Evolutionary conservation across 2,888 invertebrate genomes (phyloP), one percentile per base, ranked within the genome.

Genomic region (Cephus pygmeus): DNA sequence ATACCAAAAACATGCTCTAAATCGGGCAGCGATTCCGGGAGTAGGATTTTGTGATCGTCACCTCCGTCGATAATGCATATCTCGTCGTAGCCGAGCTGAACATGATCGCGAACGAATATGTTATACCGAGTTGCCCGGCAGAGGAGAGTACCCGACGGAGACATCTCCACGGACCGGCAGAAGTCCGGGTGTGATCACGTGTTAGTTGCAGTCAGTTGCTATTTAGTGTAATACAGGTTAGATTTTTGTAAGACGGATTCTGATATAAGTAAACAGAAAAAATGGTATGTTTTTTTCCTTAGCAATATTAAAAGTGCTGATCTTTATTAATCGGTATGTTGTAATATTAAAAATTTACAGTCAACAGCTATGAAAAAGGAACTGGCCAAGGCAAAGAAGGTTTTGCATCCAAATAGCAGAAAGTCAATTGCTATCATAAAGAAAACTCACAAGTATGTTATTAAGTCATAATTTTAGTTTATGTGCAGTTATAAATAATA

Each of bases 381-480:
- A 81, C 79, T 86, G 69, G 81, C 76, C 34, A 90, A 90, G 80
- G 84, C 83, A 74, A 91, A 88, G 79, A 91, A 88, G 81, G 82
- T 89, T 77, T 76, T 88, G 6, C 97, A 97, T 92, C 97, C 97
- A 1, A 97, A 97, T 90, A 97, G 97, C 86, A 93, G 97, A 83
- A 97, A 96, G 92, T 96, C 96, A 0, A 93, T 94, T 81, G 95
- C 95, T 12, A 90, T 97, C 33, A 93, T 94, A 3, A 96, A 95
- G 89, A 95, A 96, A 91, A 92, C 94, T 11, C 94, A 95, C 83
- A 95, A 93, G 93, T 94, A 91, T 86, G 87, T 83, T 77, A 73
- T 69, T 77, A 12, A 56, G 75, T 73, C 34, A 76, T 34, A 69
- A 78, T 75, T 40, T 77, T 69, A 34, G 73, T 77, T 34, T 77